Evolutionary conservation across 2,888 invertebrate species (phyloP), one percentile per base, ranked within the genome.

Genomic region (Melinaea menophilus): DNA sequence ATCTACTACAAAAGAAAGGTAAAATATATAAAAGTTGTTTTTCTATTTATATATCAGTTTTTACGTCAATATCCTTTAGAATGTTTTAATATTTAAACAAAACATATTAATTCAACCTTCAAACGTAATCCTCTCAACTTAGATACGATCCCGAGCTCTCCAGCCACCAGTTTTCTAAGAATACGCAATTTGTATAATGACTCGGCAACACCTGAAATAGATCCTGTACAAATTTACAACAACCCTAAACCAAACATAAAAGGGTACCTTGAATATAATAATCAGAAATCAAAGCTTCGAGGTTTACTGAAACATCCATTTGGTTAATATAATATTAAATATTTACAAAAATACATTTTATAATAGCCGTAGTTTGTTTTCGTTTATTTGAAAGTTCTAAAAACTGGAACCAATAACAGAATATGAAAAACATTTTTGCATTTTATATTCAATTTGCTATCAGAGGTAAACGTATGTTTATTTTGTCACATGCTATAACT

Each of bases 161-260:
- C 78, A 63, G 73, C 76, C 57, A 83, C 75, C 70, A 85, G 80
- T 75, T 77, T 86, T 70, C 79, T 88, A 47, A 81, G 79, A 71
- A 82, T 86, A 64, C 74, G 85, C 34, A 85, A 86, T 77, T 76
- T 84, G 66, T 79, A 84, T 63, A 83, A 85, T 67, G 76, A 75
- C 64, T 77, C 80, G 63, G 67, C 72, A 54, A 80, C 80, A 64
- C 77, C 75, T 58, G 82, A 84, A 64, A 80, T 83, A 68, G 82
- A 85, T 68, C 84, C 84, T n/a, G 71, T 80, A 56, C 70, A 71
- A 37, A 79, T 75, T 73, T 77, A 82, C 64, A 75, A 45, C 70
- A 57, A 62, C 51, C 7, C 11, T 48, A 47, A 34, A 51, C 51
- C 51, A 51, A 51, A 51, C 51, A 11, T 51, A 34, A 37, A 51